Percentiles rank a stretch among this genome's conserved stretches.
phyloP scores from a whole-genome alignment of 1,140 invertebrate genomes.

The Sarcophaga bullata region DNA sequence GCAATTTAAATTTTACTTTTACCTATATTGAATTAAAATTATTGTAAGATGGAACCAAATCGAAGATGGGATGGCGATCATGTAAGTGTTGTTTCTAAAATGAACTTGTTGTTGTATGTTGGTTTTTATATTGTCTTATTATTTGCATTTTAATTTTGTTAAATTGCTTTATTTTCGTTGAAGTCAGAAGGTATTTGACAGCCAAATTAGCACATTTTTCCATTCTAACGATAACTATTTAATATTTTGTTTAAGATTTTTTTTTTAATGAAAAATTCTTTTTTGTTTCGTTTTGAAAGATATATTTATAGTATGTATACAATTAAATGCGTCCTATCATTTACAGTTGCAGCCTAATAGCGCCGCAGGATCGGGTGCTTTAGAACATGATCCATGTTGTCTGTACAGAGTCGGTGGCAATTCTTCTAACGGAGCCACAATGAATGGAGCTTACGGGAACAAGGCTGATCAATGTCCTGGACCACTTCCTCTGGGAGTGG shows the following conservation, averaged over 20 bases:
- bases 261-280: background rate
- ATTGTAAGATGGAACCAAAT: constrained; percentile 77
- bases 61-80: constrained; percentile 77
- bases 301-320: too few species aligned
- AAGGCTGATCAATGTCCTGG: constrained; percentile 69
- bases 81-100: constrained; percentile 69
- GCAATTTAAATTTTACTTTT: background rate
- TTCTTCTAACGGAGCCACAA: constrained; percentile 17
- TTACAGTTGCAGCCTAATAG: constrained; percentile 87
- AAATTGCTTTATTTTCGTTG: background rate
- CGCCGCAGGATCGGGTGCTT: constrained; percentile 92
- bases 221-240: background rate
- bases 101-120: constrained; percentile 31
- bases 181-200: background rate
- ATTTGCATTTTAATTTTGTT: background rate
- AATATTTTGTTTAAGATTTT: background rate
- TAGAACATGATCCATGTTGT: constrained; percentile 95
- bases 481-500: constrained; percentile 93
- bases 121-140: constrained; percentile 12
- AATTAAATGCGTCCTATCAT: too few species aligned
- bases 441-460: constrained; percentile 63
- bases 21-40: background rate
- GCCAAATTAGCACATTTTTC: too few species aligned
- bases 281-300: too few species aligned
- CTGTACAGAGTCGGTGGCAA: constrained; percentile 77